Evolutionary conservation across 2,797 vertebrate genomes (phyloP), one percentile per base, ranked within the genome.

Genomic region (Propithecus perrieri): DNA sequence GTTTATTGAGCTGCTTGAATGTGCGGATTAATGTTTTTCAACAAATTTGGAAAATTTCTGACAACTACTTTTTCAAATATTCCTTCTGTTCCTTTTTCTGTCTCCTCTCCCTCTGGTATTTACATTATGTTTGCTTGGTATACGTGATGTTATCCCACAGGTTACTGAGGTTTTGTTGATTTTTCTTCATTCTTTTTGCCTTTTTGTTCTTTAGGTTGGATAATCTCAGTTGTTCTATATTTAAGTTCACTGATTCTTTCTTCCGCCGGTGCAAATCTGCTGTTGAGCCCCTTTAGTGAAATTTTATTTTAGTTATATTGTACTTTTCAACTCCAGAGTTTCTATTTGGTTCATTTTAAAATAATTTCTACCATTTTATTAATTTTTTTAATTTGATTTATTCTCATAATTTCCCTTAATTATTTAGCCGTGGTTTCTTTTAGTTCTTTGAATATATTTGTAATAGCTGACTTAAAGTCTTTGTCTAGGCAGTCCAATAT

Each of bases 231-330:
- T 84, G 53, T 61, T 33, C 80, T 69, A 74, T 61, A 53, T 80
- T 94, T 24, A 75, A 50, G 46, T 18, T 43, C 24, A 71, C 4
- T 35, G 79, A 63, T 69, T n/a, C 9, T 78, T 83, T 86, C 43
- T 86, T 90, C 26, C 75, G 4, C 67, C 17, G 17, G 2, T 78
- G 83, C 63, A 84, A 50, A 83, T 69, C 24, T 85, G n/a, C 79
- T 85, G 33, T 2, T 59, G 55, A 78, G 24, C 13, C 10, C n/a
- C 11, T 76, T 30, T 50, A n/a, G 50, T 63, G 38, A 85, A 48
- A 50, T 71, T 95, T 89, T 26, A 81, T 46, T 96, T 87, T 43
- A 81, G 22, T 91, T 89, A n/a, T 92, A 38, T 48, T 90, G 10
- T 50, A 59, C 11, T 89, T 85, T 89, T 53, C 38, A 85, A 57